phyloP scores from a whole-genome alignment of 2,888 invertebrate species.

The Lysandra coridon region DNA sequence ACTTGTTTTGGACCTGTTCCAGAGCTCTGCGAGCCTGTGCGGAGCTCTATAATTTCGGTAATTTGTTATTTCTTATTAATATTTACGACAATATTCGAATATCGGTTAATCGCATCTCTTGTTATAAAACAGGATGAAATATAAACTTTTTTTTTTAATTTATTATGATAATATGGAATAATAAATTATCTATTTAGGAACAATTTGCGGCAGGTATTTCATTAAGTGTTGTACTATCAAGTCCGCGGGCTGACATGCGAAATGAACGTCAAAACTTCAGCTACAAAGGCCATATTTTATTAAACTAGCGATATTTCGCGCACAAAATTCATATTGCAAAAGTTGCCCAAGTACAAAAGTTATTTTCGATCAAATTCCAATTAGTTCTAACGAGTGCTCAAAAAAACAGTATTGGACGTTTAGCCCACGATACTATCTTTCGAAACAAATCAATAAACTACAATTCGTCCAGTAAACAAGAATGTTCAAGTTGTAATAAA shows the following conservation, averaged over 20 bases:
- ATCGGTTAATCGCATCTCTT: background rate
- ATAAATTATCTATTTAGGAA: background rate
- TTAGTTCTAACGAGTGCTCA: background rate
- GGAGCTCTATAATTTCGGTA: background rate
- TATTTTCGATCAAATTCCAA: constrained; percentile 7
- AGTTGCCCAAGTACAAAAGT: constrained; percentile 4
- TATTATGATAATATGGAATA: background rate
- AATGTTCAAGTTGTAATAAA: background rate
- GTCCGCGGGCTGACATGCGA: constrained; percentile 12
- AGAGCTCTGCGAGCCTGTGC: background rate
- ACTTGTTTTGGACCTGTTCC: constrained; percentile 15
- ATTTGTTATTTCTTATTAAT: background rate
- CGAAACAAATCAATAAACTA: background rate
- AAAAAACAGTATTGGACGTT: background rate
- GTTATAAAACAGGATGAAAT: background rate
- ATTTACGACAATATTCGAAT: background rate
- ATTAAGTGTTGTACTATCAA: constrained; percentile 3
- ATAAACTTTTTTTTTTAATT: background rate
- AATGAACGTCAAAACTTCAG: constrained; percentile 26
- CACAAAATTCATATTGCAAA: constrained; percentile 15
- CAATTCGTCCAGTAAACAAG: background rate
- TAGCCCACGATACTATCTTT: background rate
- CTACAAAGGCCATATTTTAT: constrained; percentile 23
- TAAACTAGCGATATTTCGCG: constrained; percentile 13
- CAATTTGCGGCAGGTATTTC: constrained; percentile 16